Percentiles rank a stretch among this genome's conserved stretches.
Conservation (phyloP, 2,888 invertebrate genomes). For the Tetropium fuscum region DNA sequence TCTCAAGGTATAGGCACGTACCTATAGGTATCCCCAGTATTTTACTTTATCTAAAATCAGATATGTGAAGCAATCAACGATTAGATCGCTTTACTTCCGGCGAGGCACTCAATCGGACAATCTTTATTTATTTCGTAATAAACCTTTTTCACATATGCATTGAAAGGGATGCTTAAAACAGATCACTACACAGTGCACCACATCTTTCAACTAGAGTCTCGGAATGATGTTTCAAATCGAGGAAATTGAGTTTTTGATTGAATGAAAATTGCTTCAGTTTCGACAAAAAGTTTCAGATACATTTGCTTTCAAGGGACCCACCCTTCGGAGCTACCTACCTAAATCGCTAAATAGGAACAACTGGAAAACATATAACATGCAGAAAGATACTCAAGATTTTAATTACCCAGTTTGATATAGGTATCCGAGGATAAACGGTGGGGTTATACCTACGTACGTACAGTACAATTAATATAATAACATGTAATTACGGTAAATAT, state of each 20-base stretch:
- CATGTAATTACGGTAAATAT: background rate
- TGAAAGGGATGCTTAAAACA: constrained; percentile 6
- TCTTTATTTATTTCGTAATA: constrained; percentile 1
- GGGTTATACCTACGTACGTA: too few species aligned
- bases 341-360: too few species aligned
- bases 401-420: too few species aligned
- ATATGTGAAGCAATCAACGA: background rate
- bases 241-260: constrained; percentile 46
- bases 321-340: background rate
- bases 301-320: constrained; percentile 18
- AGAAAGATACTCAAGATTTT: too few species aligned
- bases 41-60: background rate
- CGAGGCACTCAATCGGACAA: background rate
- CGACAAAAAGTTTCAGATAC: constrained; percentile 20
- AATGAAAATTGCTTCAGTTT: constrained; percentile 44
- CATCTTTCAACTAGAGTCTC: constrained; percentile 31
- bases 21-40: too few species aligned
- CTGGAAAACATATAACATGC: too few species aligned
- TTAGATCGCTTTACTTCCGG: background rate
- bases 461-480: background rate
- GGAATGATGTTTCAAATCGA: constrained; percentile 45
- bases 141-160: constrained; percentile 2
- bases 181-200: constrained; percentile 20
- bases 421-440: background rate
- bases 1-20: too few species aligned